Evolutionary conservation across 2,797 vertebrate species (phyloP).

Genomic region (Meda fulgida): DNA sequence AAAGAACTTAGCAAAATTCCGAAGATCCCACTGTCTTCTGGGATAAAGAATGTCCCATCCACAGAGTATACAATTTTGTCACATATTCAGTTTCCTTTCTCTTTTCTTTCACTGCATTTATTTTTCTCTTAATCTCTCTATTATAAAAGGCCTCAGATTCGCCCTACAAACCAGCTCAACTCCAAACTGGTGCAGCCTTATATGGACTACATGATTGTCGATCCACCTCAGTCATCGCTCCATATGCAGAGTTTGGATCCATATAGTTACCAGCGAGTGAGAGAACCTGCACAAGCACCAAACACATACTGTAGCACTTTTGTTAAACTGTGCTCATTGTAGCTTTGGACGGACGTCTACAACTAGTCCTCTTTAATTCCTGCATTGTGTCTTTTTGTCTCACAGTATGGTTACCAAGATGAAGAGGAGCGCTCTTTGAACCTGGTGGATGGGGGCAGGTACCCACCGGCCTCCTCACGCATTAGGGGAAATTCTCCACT

Average conservation of each 20-base stretch:
- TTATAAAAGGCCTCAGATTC: constrained; percentile 31
- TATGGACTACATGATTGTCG: constrained; percentile 84
- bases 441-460: constrained; percentile 70
- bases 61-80: constrained; percentile 48
- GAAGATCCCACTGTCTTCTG: constrained; percentile 68
- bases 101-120: not conserved
- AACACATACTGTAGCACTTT: constrained; percentile 24
- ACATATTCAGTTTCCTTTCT: not conserved
- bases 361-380: not conserved
- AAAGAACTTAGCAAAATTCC: constrained; percentile 89
- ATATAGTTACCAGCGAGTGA: constrained; percentile 85
- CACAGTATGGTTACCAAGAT: constrained; percentile 85
- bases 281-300: constrained; percentile 39
- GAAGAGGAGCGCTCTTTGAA: constrained; percentile 77
- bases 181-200: constrained; percentile 79
- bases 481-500: constrained; percentile 33
- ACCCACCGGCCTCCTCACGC: constrained; percentile 58
- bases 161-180: constrained; percentile 49
- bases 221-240: constrained; percentile 74
- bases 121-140: constrained; percentile 10
- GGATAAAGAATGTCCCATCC: constrained; percentile 58
- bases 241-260: constrained; percentile 84
- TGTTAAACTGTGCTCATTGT: not conserved
- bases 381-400: constrained; percentile 18
- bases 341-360: not conserved